A percentile compares a stretch with the other conserved stretches of the same genome.
These are phyloP conservation scores for Monochamus saltuarius DNA, from an alignment of 1,140 invertebrate species.

Conservation along the genomic window DNA sequence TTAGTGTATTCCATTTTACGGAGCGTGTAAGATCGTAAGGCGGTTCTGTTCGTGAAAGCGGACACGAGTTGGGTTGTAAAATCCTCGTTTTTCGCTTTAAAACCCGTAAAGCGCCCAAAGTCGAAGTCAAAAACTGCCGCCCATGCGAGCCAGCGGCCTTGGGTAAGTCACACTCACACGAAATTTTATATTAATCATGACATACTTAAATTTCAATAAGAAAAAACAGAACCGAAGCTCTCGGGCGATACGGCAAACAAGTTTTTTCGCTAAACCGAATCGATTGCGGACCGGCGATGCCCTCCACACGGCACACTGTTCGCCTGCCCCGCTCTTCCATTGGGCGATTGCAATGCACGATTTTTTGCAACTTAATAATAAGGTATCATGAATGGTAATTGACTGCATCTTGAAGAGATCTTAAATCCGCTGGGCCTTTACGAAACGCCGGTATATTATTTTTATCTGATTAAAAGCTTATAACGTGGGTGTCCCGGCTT, in stretches of 20 bases:
- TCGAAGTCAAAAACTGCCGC: too few relatives aligned
- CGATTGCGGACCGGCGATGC: conserved; percentile 14
- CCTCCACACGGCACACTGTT: not conserved
- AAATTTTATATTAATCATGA: conserved; percentile 34
- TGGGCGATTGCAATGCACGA: conserved; percentile 28
- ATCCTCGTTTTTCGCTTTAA: too few relatives aligned
- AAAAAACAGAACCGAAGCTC: conserved; percentile 31
- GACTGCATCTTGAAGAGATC: conserved; percentile 31
- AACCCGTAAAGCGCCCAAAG: too few relatives aligned
- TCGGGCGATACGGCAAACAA: conserved; percentile 28
- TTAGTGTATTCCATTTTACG: too few relatives aligned
- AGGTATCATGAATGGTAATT: conserved; percentile 33
- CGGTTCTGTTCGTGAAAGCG: too few relatives aligned
- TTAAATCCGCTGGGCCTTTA: conserved; percentile 27
- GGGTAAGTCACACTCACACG: conserved; percentile 11
- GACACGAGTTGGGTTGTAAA: too few relatives aligned
- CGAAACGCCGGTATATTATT: conserved; percentile 27
- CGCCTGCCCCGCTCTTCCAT: not conserved
- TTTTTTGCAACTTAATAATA: conserved; percentile 37
- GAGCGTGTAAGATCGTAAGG: too few relatives aligned
- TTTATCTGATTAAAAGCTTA: conserved; percentile 20
- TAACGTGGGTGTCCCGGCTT: conserved; percentile 24
- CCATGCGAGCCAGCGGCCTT: conserved; percentile 8
- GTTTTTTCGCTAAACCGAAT: conserved; percentile 32
- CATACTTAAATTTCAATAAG: conserved; percentile 28